These are phyloP conservation scores for Drosophila pachea DNA, from an alignment of 1,140 invertebrate species.

Conservation along the genomic window DNA sequence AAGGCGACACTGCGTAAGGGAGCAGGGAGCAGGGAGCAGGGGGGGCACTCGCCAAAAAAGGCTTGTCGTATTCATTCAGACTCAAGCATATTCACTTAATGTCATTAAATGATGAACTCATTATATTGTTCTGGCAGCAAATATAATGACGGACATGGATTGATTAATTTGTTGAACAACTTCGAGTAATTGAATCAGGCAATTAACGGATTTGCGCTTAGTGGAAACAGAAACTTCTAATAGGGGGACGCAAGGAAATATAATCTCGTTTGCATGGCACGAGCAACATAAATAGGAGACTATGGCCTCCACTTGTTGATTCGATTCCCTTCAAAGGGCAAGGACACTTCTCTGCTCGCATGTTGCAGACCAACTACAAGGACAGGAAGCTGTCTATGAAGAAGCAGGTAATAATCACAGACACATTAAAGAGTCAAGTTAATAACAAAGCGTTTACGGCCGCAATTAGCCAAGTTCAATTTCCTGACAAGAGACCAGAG, in stretches of 20 bases:
- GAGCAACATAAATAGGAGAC: too few species aligned
- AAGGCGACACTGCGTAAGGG: slow-evolving; percentile 1
- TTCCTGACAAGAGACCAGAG: slow-evolving; percentile 51
- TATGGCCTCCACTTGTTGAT: too few species aligned
- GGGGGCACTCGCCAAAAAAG: not conserved
- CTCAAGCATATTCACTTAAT: slow-evolving; percentile 5
- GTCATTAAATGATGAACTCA: slow-evolving; percentile 1
- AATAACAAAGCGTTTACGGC: slow-evolving; percentile 69
- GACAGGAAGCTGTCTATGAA: slow-evolving; percentile 22
- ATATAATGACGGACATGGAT: not conserved
- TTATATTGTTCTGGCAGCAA: slow-evolving; percentile 18
- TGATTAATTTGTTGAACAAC: not conserved
- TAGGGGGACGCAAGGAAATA: too few species aligned
- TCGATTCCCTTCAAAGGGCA: too few species aligned
- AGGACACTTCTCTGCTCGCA: too few species aligned
- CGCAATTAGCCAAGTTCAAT: slow-evolving; percentile 67
- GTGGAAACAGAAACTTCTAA: too few species aligned
- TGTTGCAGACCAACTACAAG: not conserved
- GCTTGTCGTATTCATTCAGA: too few species aligned
- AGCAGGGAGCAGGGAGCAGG: slow-evolving; percentile 16
- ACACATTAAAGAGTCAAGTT: slow-evolving; percentile 58
- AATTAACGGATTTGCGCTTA: too few species aligned
- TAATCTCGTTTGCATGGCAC: too few species aligned
- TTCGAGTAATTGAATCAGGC: not conserved
- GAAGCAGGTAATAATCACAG: slow-evolving; percentile 49